Percentiles rank a stretch among this genome's conserved stretches.
phyloP scores from a whole-genome alignment of 2,888 invertebrate species.

The Acleris laterana region DNA sequence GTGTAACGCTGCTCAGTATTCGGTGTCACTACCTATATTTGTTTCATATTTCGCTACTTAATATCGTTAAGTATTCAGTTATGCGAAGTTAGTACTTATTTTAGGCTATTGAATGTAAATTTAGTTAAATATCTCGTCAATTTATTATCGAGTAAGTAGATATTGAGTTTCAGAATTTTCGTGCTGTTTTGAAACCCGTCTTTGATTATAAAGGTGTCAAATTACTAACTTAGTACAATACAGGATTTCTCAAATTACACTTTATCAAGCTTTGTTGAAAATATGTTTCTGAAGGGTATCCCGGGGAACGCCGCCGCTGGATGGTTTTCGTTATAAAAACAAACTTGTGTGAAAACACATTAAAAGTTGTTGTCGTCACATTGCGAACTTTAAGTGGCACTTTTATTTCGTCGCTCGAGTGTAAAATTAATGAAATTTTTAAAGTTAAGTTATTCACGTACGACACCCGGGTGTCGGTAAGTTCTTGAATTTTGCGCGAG shows the following conservation, averaged over 20 bases:
- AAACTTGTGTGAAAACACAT: slow-evolving; percentile 5
- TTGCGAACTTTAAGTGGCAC: neutral
- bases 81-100: too few species aligned
- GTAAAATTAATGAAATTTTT: slow-evolving; percentile 26
- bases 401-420: slow-evolving; percentile 3
- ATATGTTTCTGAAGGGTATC: neutral
- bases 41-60: too few species aligned
- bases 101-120: too few species aligned
- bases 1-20: neutral
- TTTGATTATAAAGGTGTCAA: too few species aligned
- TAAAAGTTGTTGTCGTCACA: slow-evolving; percentile 1
- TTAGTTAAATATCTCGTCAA: too few species aligned
- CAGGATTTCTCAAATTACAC: neutral
- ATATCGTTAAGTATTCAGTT: too few species aligned
- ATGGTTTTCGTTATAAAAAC: neutral
- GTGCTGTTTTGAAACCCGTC: too few species aligned
- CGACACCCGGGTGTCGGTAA: slow-evolving; percentile 37
- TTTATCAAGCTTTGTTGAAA: neutral
- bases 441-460: slow-evolving; percentile 31
- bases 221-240: neutral
- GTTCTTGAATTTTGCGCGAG: slow-evolving; percentile 52
- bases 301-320: neutral
- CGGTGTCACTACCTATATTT: neutral
- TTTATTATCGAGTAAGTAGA: too few species aligned
- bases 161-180: too few species aligned